Evolutionary conservation across 2,888 invertebrate species (phyloP), one percentile per base, ranked within the genome.

Genomic region (Pardosa pseudoannulata): DNA sequence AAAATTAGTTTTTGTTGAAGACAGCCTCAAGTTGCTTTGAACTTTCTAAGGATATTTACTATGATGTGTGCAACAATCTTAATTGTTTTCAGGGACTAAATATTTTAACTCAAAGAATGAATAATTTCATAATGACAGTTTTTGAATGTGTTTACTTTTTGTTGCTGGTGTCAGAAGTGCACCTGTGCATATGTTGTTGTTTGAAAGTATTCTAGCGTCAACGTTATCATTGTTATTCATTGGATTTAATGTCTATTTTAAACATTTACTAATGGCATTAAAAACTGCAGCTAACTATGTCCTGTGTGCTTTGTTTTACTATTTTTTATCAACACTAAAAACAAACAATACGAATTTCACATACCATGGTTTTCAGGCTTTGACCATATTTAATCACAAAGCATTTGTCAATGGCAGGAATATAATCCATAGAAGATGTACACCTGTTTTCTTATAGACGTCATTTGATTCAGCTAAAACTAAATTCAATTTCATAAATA

Each of bases 231-330:
- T 39, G 39, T 68, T 68, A 68, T 65, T 56, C 50, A 72, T 31
- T 29, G 31, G 46, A 50, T 72, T 23, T 72, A 72, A 32, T 39
- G 56, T 56, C 29, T 72, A 56, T 56, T 72, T 72, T 72, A 72
- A 72, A 72, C 56, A 31, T 56, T 50, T 56, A 72, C 72, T 72
- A 72, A 72, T 72, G 72, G 50, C 72, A 72, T 72, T 72, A 72
- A 72, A n/a, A 72, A 19, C 56, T 56, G 56, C 56, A 56, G 72
- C 72, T 72, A n/a, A 72, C 56, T 72, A 50, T 27, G 11, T 68
- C 1, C 19, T 39, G 68, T 39, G 23, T 31, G 3, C 27, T 9
- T 46, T 16, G 6, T 56, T 6, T 36, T 9, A 36, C 6, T 36
- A 7, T 7, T 36, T 36, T 36, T 7, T 36, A 7, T 36, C 9